A percentile compares a stretch with the other conserved stretches of the same genome.
phyloP scores from a whole-genome alignment of 2,113 vertebrate species.

The Myocastor coypus region DNA sequence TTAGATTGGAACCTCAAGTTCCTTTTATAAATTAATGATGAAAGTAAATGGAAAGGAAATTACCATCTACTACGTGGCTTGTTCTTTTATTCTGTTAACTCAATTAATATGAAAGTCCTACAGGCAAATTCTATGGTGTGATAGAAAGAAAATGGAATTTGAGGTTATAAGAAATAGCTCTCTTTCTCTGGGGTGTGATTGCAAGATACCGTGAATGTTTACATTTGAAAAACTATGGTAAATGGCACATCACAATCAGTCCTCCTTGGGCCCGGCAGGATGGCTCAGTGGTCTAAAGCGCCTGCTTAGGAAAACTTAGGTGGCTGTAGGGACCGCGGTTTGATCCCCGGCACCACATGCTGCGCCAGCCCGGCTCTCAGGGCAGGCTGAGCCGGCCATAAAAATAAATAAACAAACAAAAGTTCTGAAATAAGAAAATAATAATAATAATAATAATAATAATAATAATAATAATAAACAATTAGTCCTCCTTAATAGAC shows the following conservation, averaged over 20 bases:
- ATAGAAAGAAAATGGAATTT: not conserved
- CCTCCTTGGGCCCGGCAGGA: too few species aligned
- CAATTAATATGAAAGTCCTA: not conserved
- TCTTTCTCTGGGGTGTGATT: not conserved
- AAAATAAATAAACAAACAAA: too few species aligned
- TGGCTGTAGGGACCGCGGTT: too few species aligned
- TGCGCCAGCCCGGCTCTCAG: too few species aligned
- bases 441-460: too few species aligned
- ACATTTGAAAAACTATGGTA: not conserved
- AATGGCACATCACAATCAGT: not conserved
- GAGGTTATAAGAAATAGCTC: not conserved
- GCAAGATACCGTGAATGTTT: not conserved
- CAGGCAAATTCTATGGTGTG: not conserved
- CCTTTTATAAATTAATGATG: not conserved
- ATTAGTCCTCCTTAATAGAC: not conserved
- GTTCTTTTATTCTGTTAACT: not conserved
- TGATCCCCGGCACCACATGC: too few species aligned
- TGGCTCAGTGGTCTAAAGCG: too few species aligned
- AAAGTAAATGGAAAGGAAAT: not conserved
- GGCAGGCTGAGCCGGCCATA: too few species aligned
- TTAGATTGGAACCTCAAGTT: not conserved
- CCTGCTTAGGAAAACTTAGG: too few species aligned
- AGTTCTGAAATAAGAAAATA: too few species aligned
- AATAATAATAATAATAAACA: too few species aligned
- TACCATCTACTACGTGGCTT: not conserved